Evolutionary conservation across 1,140 invertebrate genomes (phyloP), one percentile per base, ranked within the genome.

Genomic region (Lepidotrigona ventralis): DNA sequence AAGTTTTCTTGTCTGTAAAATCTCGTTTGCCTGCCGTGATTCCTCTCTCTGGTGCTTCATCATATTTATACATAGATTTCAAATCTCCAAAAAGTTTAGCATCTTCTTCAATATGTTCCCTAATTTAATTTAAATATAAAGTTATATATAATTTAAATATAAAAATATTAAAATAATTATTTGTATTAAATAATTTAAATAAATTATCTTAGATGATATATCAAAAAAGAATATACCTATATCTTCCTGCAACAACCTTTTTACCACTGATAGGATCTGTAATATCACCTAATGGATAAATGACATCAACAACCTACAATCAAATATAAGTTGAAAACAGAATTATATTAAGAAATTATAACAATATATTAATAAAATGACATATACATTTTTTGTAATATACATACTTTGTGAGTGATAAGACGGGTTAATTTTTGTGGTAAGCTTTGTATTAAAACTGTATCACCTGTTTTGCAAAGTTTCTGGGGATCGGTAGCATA

Each of bases 211-310:
- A 19, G 17, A 39, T 66, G 73, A 68, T 39, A 39, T 2, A 46
- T 23, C n/a, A 53, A 33, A 79, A 23, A 6, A 60, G 19, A 29
- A 64, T 56, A 64, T 91, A 95, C 95, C 95, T 96, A 88, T 97
- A 98, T 89, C 95, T 94, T 76, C 94, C 95, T 68, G 94, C 96
- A 4, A 96, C 95, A 78, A 97, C 95, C 93, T 97, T 97, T 91
- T 98, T 98, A 51, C 97, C 96, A 85, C 97, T 97, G 39, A 98
- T 93, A 56, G 98, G 98, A 94, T 98, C 97, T 68, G 95, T 97
- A 26, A 98, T 94, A 94, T 98, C 97, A 85, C 98, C 98, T 85
- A 96, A 94, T 29, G 96, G 96, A 93, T 97, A 97, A 46, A 98
- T 95, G 23, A 98, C 95, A 92, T 98, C 96, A 89, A 97, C 94